Evolutionary conservation across 2,797 vertebrate species (phyloP).

Genomic region (Lithobates sylvaticus): DNA sequence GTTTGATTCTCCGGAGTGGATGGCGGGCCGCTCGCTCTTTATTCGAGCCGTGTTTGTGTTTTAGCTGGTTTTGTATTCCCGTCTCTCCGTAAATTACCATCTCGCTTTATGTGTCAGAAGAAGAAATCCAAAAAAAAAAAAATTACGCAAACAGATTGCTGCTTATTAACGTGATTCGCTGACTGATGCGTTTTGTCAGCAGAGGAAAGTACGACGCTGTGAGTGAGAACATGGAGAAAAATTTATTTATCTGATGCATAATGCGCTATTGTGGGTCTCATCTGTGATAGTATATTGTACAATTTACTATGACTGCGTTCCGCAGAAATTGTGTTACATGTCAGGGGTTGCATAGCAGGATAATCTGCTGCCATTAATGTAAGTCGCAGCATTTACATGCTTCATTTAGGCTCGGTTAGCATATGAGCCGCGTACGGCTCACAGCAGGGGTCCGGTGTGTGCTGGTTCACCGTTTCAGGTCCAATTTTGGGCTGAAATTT

Average conservation of each 20-base stretch:
- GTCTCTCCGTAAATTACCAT: background rate
- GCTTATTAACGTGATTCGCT: slow-evolving; percentile 2
- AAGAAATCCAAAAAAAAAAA: background rate
- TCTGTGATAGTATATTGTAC: background rate
- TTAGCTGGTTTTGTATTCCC: slow-evolving; percentile 13
- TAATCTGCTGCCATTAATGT: too few species aligned
- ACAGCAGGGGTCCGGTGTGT: too few species aligned
- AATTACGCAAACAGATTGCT: slow-evolving; percentile 11
- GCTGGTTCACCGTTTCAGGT: too few species aligned
- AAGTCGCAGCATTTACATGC: too few species aligned
- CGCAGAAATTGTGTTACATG: too few species aligned
- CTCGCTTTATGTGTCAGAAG: slow-evolving; percentile 15
- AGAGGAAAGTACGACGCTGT: background rate
- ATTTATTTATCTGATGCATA: background rate
- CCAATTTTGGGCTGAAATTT: too few species aligned
- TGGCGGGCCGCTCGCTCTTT: background rate
- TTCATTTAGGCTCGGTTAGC: too few species aligned
- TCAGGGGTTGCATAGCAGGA: too few species aligned
- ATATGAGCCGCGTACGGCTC: too few species aligned
- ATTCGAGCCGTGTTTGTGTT: background rate
- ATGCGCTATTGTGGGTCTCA: background rate
- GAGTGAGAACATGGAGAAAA: slow-evolving; percentile 25
- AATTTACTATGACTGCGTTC: background rate
- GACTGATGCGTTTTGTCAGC: background rate
- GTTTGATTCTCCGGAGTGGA: slow-evolving; percentile 1